Conservation (phyloP, 1,140 invertebrate genomes). For the Dendrolimus kikuchii region DNA sequence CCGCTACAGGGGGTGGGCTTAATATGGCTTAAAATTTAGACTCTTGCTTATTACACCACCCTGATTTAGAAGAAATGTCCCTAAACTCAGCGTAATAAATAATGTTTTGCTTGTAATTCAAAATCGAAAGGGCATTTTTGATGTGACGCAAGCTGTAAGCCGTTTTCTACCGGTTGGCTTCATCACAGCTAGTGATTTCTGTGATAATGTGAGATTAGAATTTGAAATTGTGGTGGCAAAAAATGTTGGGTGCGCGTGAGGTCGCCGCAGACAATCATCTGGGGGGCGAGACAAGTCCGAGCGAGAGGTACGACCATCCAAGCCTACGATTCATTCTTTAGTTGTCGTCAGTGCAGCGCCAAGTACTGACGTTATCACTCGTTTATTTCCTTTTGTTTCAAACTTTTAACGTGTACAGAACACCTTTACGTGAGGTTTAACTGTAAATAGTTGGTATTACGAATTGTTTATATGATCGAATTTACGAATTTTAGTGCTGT, state of each 20-base stretch:
- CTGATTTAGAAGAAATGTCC: too few relatives aligned
- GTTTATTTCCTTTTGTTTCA: slow-evolving; percentile 25
- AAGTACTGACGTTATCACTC: slow-evolving; percentile 33
- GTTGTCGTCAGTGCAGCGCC: slow-evolving; percentile 54
- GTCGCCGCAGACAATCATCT: slow-evolving; percentile 31
- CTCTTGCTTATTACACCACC: too few relatives aligned
- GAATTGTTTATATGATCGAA: slow-evolving; percentile 35
- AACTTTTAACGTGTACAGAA: slow-evolving; percentile 21
- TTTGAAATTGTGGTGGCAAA: slow-evolving; percentile 40
- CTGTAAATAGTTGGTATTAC: slow-evolving; percentile 26
- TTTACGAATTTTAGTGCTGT: slow-evolving; percentile 47
- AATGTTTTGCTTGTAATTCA: too few relatives aligned
- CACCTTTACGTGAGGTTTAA: slow-evolving; percentile 24
- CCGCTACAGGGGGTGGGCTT: too few relatives aligned
- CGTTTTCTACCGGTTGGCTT: too few relatives aligned
- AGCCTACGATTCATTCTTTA: slow-evolving; percentile 40
- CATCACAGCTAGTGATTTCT: too few relatives aligned
- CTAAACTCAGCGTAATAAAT: too few relatives aligned
- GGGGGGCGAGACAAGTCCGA: slow-evolving; percentile 26
- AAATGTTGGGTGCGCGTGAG: slow-evolving; percentile 44
- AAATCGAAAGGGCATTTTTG: too few relatives aligned
- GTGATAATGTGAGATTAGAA: slow-evolving; percentile 11
- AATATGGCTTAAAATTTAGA: too few relatives aligned
- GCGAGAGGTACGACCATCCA: slow-evolving; percentile 38
- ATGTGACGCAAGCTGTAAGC: too few relatives aligned